Evolutionary conservation across 2,888 invertebrate genomes (phyloP), one percentile per base, ranked within the genome.

Genomic region (Lasiommata megera): DNA sequence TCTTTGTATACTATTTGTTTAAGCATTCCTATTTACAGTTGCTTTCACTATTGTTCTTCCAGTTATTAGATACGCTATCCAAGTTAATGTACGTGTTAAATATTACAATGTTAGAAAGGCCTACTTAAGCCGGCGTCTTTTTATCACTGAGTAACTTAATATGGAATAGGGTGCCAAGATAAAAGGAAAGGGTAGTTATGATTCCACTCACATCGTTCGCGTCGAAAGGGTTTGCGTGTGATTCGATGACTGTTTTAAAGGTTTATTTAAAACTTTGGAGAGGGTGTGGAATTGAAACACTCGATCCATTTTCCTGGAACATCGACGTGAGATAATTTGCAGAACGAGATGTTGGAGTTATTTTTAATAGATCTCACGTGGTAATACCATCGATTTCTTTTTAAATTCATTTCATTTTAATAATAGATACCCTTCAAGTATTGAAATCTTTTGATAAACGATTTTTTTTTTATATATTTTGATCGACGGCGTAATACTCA

Each of bases 101-200:
- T 61, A 63, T 57, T 60, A 46, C 41, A 54, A 63, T 48, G 54
- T 28, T 16, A 58, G 38, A 18, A 50, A 55, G 47, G 50, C 37
- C 23, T 54, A 57, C 44, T 59, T 31, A 31, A 31, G 37, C 37
- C 41, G 40, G 29, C 41, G 38, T 54, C 54, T 56, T 62, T 59
- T 63, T 63, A 60, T 59, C 57, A 55, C 50, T 41, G 51, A 64
- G 55, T 61, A 61, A 61, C 55, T 56, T 63, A 61, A 63, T 60
- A 55, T 47, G 52, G 36, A 48, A 60, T 58, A 59, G 63, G 59
- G 59, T 28, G 53, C 44, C 55, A 61, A 59, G 63, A 63, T 63
- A 60, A 65, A 63, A 65, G 59, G 55, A 60, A 56, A 61, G 53
- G 55, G 63, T 63, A 62, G 60, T 63, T 64, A 63, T 57, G 60